phyloP scores from a whole-genome alignment of 2,888 invertebrate genomes.

The Apocheima hispidaria region DNA sequence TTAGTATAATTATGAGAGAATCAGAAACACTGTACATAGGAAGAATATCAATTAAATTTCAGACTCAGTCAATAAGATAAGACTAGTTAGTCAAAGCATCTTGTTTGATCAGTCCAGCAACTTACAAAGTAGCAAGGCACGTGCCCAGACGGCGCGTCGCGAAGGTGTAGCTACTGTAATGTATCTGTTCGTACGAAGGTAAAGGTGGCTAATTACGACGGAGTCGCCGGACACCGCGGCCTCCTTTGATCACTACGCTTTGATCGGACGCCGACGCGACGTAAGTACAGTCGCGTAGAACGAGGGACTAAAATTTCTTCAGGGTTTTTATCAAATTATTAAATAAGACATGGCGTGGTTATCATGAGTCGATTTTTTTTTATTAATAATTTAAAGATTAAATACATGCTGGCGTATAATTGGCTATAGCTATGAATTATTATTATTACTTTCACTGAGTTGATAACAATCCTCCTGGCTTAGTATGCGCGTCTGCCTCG shows the following conservation, averaged over 20 bases:
- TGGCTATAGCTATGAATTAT: too few species aligned
- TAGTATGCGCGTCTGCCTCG: too few species aligned
- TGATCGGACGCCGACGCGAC: constrained; percentile 65
- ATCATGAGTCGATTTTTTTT: too few species aligned
- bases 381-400: too few species aligned
- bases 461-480: too few species aligned
- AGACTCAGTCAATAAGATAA: too few species aligned
- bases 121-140: constrained; percentile 37
- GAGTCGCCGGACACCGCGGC: constrained; percentile 63
- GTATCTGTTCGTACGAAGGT: constrained; percentile 21
- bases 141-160: constrained; percentile 42
- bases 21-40: neutral
- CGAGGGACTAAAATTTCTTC: neutral
- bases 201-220: constrained; percentile 73
- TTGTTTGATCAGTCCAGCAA: constrained; percentile 1
- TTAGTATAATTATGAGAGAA: too few species aligned
- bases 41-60: too few species aligned
- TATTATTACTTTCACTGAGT: too few species aligned
- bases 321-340: neutral
- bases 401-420: too few species aligned
- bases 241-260: constrained; percentile 76
- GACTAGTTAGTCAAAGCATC: constrained; percentile 23
- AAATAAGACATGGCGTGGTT: too few species aligned
- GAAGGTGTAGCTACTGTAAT: constrained; percentile 25
- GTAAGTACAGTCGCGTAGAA: constrained; percentile 27